Percentiles rank a stretch among this genome's conserved stretches.
These are phyloP conservation scores for Volucella inflata DNA, from an alignment of 2,888 invertebrate species.

Conservation along the genomic window DNA sequence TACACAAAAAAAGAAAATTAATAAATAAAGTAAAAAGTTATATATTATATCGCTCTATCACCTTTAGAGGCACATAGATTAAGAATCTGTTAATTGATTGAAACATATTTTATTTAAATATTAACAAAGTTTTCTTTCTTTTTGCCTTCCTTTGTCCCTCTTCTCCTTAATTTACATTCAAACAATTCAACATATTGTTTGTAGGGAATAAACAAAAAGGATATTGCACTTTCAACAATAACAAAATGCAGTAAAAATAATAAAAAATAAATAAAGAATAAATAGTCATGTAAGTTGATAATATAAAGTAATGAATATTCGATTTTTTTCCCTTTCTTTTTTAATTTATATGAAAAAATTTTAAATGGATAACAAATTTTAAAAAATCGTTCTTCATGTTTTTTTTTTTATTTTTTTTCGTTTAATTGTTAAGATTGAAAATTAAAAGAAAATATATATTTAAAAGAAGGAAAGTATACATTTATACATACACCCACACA, in stretches of 20 bases:
- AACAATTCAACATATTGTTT: slow-evolving; percentile 7
- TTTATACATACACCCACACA: slow-evolving; percentile 38
- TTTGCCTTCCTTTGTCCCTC: slow-evolving; percentile 5
- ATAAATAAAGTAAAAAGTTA: slow-evolving; percentile 30
- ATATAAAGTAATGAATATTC: slow-evolving; percentile 18
- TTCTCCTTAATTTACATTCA: slow-evolving; percentile 15
- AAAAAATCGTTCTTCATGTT: slow-evolving; percentile 21
- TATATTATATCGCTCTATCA: slow-evolving; percentile 61
- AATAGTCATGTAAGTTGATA: slow-evolving; percentile 28
- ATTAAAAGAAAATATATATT: slow-evolving; percentile 31
- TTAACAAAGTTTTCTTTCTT: slow-evolving; percentile 15
- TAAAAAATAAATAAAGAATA: slow-evolving; percentile 20
- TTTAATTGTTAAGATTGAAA: slow-evolving; percentile 43
- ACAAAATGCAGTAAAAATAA: not conserved
- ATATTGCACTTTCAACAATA: not conserved
- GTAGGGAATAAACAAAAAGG: not conserved
- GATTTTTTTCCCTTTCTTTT: slow-evolving; percentile 46
- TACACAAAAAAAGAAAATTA: slow-evolving; percentile 57
- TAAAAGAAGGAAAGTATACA: slow-evolving; percentile 24
- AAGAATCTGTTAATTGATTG: slow-evolving; percentile 27
- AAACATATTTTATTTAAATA: slow-evolving; percentile 23
- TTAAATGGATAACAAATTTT: slow-evolving; percentile 4
- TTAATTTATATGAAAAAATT: slow-evolving; percentile 28
- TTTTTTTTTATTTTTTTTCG: not conserved
- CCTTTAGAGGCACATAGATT: slow-evolving; percentile 47